Base-by-base conservation (phyloP, 2,888 invertebrate genomes). In the Sisyra terminalis region DNA sequence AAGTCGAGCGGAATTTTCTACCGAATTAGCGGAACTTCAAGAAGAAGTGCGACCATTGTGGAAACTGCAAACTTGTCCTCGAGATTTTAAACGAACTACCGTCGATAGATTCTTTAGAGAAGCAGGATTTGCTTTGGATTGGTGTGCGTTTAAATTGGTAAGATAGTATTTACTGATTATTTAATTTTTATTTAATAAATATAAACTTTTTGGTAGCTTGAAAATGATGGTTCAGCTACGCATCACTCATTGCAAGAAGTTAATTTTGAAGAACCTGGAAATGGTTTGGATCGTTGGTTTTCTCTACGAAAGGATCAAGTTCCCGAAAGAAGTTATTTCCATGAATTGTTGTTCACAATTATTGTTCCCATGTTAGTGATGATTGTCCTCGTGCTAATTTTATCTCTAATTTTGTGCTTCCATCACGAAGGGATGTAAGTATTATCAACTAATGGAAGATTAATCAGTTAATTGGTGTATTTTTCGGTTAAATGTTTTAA, bases 61-160 rank as follows among this genome's bases (percentile, higher is more conserved):
- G 55, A 82, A 81, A 48, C 63, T 84, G 35, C 70, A 75, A 1
- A 75, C 79, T 13, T 92, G 90, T 53, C 87, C 87, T 0, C 60
- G 80, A 16, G 78, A 82, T 52, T 88, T 82, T 57, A 90, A 89
- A 57, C 69, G 84, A 45, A 89, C 88, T 0, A 82, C 85, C 0
- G 85, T 86, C 0, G 89, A 92, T 57, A 70, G 82, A 50, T 69
- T 79, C 45, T 90, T 92, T 58, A 69, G 87, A 47, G 78, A 80
- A 46, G 78, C 78, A 7, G 79, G 78, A 1, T 78, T 89, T 52
- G 73, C 78, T 29, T 60, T 90, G 11, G 90, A 92, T 58, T 92
- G 90, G 90, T 92, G 90, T 54, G 78, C 79, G 41, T 90, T 90
- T 58, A 73, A 78, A 60, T 65, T 90, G 70, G 83, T 87, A 55